These are phyloP conservation scores for Zaprionus ornatus DNA, from an alignment of 1,140 invertebrate genomes.

Conservation along the genomic window DNA sequence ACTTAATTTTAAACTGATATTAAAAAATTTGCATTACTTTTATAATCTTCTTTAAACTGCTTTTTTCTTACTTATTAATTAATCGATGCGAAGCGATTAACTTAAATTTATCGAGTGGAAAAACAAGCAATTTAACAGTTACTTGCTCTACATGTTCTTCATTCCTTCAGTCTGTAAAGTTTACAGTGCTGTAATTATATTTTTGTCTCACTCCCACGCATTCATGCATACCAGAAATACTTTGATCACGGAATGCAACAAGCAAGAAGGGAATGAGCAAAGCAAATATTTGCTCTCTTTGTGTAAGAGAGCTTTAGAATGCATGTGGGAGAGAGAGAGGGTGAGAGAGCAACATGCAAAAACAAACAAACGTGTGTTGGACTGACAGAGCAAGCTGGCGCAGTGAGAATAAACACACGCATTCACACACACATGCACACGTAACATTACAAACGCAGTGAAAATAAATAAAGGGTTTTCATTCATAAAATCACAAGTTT, in stretches of 20 bases:
- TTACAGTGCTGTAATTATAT: background rate
- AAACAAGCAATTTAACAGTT: background rate
- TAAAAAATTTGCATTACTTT: background rate
- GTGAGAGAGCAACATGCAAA: background rate
- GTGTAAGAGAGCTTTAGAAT: background rate
- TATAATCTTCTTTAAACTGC: background rate
- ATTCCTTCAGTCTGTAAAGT: background rate
- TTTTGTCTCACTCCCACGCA: background rate
- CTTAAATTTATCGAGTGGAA: background rate
- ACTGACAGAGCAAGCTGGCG: too few relatives aligned
- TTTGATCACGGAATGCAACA: background rate
- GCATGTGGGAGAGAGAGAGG: background rate
- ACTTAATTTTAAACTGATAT: background rate
- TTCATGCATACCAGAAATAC: background rate
- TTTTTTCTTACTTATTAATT: background rate
- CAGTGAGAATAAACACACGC: background rate
- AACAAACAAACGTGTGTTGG: background rate
- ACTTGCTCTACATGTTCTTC: background rate
- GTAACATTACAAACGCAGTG: background rate
- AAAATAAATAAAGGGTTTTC: background rate
- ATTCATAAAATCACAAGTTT: constrained; percentile 3
- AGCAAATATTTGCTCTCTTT: background rate
- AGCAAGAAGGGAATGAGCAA: background rate
- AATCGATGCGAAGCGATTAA: background rate
- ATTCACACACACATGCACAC: background rate